phyloP scores from a whole-genome alignment of 2,113 vertebrate species.

The Paedocypris sp. region DNA sequence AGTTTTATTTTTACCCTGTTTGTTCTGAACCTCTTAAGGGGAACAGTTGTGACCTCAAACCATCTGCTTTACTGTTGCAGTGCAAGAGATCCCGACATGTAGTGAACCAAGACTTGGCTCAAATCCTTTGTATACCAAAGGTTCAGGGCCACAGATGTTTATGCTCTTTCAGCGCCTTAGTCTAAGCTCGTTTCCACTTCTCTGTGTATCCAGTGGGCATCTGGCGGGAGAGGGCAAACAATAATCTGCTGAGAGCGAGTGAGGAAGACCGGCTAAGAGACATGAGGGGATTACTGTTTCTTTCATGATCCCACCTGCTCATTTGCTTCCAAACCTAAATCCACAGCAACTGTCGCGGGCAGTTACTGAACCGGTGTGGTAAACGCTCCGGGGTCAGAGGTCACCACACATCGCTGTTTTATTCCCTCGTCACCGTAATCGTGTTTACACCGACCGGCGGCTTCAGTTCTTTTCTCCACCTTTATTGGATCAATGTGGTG shows the following conservation, averaged over 20 bases:
- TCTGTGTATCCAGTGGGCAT: not conserved
- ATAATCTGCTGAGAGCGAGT: not conserved
- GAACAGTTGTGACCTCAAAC: not conserved
- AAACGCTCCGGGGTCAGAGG: not conserved
- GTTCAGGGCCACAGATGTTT: not conserved
- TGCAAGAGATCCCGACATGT: not conserved
- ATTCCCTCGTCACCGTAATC: not conserved
- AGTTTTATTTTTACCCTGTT: no score
- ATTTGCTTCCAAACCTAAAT: not conserved
- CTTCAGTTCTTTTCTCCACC: no score
- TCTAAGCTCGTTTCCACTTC: not conserved
- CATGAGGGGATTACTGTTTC: constrained; percentile 15
- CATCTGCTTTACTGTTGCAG: not conserved
- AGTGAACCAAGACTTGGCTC: not conserved
- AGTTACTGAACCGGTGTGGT: not conserved
- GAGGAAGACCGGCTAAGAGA: not conserved
- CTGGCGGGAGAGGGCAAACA: not conserved
- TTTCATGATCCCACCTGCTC: not conserved
- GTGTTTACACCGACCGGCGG: not conserved
- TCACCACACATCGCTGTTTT: constrained; percentile 1
- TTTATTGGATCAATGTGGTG: no score
- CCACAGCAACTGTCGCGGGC: constrained; percentile 12
- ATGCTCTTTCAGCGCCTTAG: not conserved
- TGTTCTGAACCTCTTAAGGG: no score
- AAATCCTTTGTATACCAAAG: not conserved